Conservation (phyloP, 1,140 invertebrate species). For the Gyrodactylus salaris region DNA sequence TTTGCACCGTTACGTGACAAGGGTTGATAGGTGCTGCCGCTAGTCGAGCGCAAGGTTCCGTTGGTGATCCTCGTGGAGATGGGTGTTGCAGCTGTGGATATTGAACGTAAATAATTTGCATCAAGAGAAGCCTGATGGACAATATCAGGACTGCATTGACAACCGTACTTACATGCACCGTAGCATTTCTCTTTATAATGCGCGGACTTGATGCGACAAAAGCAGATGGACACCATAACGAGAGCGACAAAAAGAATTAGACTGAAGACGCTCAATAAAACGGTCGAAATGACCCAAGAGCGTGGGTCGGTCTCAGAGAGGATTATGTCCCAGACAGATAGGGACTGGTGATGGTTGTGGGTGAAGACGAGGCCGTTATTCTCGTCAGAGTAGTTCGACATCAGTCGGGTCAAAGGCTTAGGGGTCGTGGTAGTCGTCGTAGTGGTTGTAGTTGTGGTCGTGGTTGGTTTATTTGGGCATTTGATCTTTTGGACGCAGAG, state of each 20-base stretch:
- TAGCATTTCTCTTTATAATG: neutral
- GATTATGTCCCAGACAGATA: neutral
- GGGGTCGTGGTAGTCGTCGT: neutral
- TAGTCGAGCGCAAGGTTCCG: neutral
- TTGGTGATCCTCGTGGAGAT: neutral
- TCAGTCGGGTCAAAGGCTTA: neutral
- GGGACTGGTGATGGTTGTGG: neutral
- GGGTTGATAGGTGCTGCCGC: neutral
- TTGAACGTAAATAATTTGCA: neutral
- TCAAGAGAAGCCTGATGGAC: neutral
- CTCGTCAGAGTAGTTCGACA: neutral
- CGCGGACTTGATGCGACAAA: neutral
- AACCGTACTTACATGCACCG: neutral
- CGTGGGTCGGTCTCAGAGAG: neutral
- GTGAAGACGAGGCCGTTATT: neutral
- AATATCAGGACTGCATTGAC: neutral
- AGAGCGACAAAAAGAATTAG: neutral
- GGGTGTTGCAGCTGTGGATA: neutral
- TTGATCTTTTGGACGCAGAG: neutral
- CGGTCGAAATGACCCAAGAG: neutral
- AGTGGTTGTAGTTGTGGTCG: neutral
- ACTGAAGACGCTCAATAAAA: neutral
- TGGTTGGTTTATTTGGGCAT: neutral
- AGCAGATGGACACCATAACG: neutral
- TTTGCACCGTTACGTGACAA: neutral